phyloP scores from a whole-genome alignment of 2,797 vertebrate species.

The Tragelaphus oryx region DNA sequence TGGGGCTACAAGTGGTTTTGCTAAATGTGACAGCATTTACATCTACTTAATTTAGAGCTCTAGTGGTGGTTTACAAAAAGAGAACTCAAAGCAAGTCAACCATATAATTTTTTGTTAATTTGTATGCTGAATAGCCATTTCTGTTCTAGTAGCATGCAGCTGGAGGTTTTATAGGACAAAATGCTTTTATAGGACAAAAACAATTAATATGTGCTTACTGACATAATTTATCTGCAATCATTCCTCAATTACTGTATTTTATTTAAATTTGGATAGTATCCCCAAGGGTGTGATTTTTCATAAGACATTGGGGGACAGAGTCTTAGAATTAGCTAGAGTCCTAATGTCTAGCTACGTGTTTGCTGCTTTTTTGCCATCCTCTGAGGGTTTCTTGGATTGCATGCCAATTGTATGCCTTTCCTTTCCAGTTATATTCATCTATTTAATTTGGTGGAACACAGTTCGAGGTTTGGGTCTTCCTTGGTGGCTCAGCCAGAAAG shows the following conservation, averaged over 20 bases:
- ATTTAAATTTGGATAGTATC: constrained; percentile 7
- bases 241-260: constrained; percentile 14
- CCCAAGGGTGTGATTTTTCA: background rate
- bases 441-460: background rate
- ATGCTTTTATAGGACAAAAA: background rate
- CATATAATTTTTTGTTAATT: background rate
- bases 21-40: background rate
- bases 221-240: constrained; percentile 1
- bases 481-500: background rate
- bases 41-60: constrained; percentile 9
- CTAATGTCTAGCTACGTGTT: background rate
- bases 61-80: background rate
- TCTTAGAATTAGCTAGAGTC: background rate
- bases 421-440: background rate
- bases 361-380: background rate
- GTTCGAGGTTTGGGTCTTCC: background rate
- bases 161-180: background rate
- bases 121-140: constrained; percentile 11
- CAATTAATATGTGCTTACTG: background rate
- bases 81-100: background rate
- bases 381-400: background rate
- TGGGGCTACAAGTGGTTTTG: background rate
- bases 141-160: constrained; percentile 15
- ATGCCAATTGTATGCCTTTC: background rate
- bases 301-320: background rate